Base-by-base conservation (phyloP, 2,797 vertebrate genomes). In the Alauda arvensis region DNA sequence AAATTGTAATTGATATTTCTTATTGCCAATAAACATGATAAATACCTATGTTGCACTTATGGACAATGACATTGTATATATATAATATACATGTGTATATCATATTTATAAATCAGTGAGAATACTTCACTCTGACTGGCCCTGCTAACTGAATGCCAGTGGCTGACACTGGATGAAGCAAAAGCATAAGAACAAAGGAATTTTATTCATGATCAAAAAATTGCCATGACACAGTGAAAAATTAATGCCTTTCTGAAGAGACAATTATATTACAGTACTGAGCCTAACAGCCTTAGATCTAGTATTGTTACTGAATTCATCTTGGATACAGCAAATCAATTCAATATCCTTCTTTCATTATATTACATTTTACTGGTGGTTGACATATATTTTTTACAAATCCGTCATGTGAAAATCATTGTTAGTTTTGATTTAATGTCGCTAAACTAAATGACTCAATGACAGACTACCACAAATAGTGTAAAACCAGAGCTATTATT, bases 251-350 rank as follows among this genome's bases (percentile, higher is more conserved):
- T 90, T 71, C 24, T 79, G 40, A 82, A 65, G 40, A 83, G 31
- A 51, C 14, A 66, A 56, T 87, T 52, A 55, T 55, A 65, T 75
- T 55, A 45, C 23, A 87, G 4, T 13, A 59, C 21, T 45, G 19
- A 80, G 14, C 6, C 51, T 77, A 84, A 24, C 60, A 67, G 6
- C 25, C 33, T 93, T 77, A 74, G 85, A 71, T 77, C 46, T 68
- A 45, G 21, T 55, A 79, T 39, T 76, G 17, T 65, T 87, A 83
- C 20, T 4, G 14, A 72, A 92, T 90, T 90, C 0, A 80, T 88
- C 79, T 83, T 80, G 45, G 24, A 67, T 77, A 51, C 31, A 77
- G 51, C 80, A 91, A 87, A 87, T 81, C 33, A 81, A 81, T 85
- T 79, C 43, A 56, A 62, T 69, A 72, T 75, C 14, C 37, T 69